Conservation (phyloP, 30 jellyfish, hydroid and myxozoan genomes). For the Hydra vulgaris region DNA sequence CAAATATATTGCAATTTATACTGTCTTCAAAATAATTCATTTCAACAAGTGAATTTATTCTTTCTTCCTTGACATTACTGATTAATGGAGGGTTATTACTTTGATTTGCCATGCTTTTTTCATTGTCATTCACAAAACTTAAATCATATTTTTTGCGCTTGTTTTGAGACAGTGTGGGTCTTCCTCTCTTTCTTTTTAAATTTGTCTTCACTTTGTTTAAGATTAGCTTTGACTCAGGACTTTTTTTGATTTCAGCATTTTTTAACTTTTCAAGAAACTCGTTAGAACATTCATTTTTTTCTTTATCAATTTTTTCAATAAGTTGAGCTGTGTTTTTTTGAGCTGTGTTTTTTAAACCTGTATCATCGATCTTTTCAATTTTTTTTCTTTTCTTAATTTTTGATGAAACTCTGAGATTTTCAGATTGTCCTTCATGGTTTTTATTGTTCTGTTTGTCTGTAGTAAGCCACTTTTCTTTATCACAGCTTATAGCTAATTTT, state of each 20-base stretch:
- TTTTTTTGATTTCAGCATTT: background rate
- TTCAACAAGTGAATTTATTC: background rate
- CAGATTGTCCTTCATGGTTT: background rate
- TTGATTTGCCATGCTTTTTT: background rate
- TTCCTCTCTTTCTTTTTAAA: background rate
- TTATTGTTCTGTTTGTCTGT: background rate
- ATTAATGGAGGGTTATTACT: background rate
- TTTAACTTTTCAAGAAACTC: background rate
- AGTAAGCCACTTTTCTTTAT: background rate
- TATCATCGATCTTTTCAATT: background rate
- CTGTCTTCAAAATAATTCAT: background rate
- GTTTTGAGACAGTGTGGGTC: background rate
- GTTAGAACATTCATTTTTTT: background rate
- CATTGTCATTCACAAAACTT: background rate
- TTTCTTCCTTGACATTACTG: no score
- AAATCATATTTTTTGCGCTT: background rate
- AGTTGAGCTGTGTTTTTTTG: background rate
- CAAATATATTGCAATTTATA: slow-evolving; percentile 2
- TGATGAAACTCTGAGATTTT: background rate
- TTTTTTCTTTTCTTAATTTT: no score
- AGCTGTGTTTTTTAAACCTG: no score
- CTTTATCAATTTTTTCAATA: background rate
- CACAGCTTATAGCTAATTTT: background rate
- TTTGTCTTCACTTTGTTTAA: background rate
- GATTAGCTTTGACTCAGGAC: background rate